A percentile compares a stretch with the other conserved stretches of the same genome.
Conservation (phyloP, 2,888 invertebrate genomes). For the Stenodera caucasica region DNA sequence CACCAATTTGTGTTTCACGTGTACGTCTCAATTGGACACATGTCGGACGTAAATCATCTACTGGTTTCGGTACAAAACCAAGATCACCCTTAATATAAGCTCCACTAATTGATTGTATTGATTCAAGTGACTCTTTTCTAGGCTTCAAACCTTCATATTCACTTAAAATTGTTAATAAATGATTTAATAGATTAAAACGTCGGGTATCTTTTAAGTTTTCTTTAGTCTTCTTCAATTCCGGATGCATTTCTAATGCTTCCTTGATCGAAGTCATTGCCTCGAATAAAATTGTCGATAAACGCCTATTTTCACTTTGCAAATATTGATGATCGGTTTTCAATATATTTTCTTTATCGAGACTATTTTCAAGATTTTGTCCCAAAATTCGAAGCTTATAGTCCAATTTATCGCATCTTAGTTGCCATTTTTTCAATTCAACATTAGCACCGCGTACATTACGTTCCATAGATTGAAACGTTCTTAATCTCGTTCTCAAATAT, state of each 20-base stretch:
- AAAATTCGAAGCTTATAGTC: conserved; percentile 44
- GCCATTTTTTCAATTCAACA: conserved; percentile 27
- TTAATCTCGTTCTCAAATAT: conserved; percentile 30
- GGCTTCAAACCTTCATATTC: conserved; percentile 50
- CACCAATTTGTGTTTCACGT: conserved; percentile 35
- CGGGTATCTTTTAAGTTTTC: conserved; percentile 58
- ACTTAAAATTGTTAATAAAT: conserved; percentile 46
- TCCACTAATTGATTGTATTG: conserved; percentile 44
- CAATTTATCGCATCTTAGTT: conserved; percentile 28
- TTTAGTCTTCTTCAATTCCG: conserved; percentile 51
- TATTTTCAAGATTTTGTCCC: conserved; percentile 62
- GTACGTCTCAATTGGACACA: neutral
- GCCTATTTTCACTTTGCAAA: conserved; percentile 59
- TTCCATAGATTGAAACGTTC: conserved; percentile 34
- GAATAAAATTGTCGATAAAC: conserved; percentile 62
- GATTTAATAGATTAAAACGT: conserved; percentile 60
- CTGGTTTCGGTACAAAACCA: conserved; percentile 65
- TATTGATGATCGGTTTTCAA: conserved; percentile 56
- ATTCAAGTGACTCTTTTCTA: conserved; percentile 56
- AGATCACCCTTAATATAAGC: conserved; percentile 68
- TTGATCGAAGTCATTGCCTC: conserved; percentile 66
- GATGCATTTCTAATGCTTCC: conserved; percentile 59
- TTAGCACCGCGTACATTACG: conserved; percentile 20
- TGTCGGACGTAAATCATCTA: conserved; percentile 14
- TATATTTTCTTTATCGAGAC: conserved; percentile 57